These are phyloP conservation scores for Cordilura impudica DNA, from an alignment of 2,888 invertebrate genomes.

Conservation along the genomic window DNA sequence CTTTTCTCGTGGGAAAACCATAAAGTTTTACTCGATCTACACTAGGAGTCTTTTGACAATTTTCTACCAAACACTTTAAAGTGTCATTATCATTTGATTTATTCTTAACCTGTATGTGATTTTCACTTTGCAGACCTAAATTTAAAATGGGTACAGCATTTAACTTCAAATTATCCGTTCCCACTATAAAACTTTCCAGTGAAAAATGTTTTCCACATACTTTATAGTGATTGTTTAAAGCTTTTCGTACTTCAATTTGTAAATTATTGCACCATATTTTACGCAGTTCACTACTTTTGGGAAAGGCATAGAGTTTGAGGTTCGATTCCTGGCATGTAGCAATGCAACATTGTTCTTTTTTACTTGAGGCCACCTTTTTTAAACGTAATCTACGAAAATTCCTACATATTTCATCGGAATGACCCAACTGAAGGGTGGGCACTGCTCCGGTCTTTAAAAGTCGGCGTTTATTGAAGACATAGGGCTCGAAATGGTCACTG, in stretches of 20 bases:
- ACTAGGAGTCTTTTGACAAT: constrained; percentile 51
- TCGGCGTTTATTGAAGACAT: constrained; percentile 41
- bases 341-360: constrained; percentile 37
- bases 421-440: constrained; percentile 58
- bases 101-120: constrained; percentile 2
- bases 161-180: constrained; percentile 37
- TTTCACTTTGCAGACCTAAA: constrained; percentile 16
- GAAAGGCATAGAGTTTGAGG: constrained; percentile 44
- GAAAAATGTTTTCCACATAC: constrained; percentile 49
- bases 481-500: constrained; percentile 54
- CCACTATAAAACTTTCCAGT: constrained; percentile 40
- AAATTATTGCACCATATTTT: constrained; percentile 59
- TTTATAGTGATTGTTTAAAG: constrained; percentile 44
- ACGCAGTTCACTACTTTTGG: constrained; percentile 42
- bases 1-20: constrained; percentile 28
- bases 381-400: constrained; percentile 39
- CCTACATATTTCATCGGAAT: constrained; percentile 7
- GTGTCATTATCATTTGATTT: constrained; percentile 5
- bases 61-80: constrained; percentile 47
- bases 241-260: constrained; percentile 41
- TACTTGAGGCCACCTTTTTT: neutral
- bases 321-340: constrained; percentile 9
- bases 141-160: constrained; percentile 53
- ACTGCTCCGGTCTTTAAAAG: constrained; percentile 51
- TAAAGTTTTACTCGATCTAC: constrained; percentile 55